A percentile compares a stretch with the other conserved stretches of the same genome.
phyloP scores from a whole-genome alignment of 1,140 invertebrate species.

The Euglossa dilemma region DNA sequence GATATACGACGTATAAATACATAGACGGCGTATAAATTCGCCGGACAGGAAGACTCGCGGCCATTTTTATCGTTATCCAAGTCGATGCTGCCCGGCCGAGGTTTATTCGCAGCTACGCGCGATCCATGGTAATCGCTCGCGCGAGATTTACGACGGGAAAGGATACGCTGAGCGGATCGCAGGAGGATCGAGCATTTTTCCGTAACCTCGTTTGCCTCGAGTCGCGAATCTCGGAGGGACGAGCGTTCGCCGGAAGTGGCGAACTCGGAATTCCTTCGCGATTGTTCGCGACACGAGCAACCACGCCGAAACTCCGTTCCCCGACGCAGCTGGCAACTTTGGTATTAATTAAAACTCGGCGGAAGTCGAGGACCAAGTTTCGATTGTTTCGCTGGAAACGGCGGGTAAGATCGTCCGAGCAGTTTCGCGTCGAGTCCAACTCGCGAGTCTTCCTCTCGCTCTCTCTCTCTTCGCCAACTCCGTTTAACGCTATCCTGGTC shows the following conservation, averaged over 20 bases:
- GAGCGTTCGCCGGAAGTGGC: conserved; percentile 3
- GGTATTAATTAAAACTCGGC: conserved; percentile 46
- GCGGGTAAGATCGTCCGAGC: not conserved
- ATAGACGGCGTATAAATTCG: not conserved
- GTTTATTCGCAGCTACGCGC: not conserved
- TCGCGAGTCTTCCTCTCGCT: not conserved
- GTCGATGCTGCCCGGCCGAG: not conserved
- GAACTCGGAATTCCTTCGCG: conserved; percentile 35
- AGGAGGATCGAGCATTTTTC: no score
- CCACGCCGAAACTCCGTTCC: not conserved
- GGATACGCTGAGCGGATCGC: not conserved
- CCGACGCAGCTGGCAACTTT: conserved; percentile 27
- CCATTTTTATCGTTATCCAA: conserved; percentile 10
- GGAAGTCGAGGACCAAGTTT: not conserved
- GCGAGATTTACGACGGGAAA: not conserved
- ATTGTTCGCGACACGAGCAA: conserved; percentile 20
- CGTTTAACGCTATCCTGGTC: no score
- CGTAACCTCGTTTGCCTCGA: no score
- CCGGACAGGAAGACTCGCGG: not conserved
- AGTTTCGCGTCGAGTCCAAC: not conserved
- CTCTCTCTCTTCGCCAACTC: not conserved
- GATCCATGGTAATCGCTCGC: not conserved
- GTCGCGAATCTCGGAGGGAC: not conserved
- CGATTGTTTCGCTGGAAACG: conserved; percentile 27
- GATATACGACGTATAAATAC: conserved; percentile 48